Evolutionary conservation across 2,797 vertebrate species (phyloP).

Genomic region (Heterohyrax brucei): DNA sequence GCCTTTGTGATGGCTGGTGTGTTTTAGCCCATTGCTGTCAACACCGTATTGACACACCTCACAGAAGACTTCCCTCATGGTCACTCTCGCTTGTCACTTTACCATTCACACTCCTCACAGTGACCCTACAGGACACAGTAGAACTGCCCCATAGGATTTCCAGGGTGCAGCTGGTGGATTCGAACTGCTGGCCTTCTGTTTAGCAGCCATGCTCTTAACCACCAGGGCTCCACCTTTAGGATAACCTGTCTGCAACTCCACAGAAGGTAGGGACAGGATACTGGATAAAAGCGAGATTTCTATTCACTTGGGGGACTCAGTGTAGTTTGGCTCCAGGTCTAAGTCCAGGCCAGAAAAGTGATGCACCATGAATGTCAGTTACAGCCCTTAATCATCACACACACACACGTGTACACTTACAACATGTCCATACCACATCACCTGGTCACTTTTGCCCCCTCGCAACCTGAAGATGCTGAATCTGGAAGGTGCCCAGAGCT

Average conservation of each 20-base stretch:
- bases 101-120: too few species aligned
- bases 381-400: not conserved
- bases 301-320: not conserved
- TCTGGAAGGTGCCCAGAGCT: not conserved
- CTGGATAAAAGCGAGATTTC: not conserved
- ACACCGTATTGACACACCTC: too few species aligned
- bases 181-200: too few species aligned
- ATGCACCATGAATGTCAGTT: not conserved
- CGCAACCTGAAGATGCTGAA: not conserved
- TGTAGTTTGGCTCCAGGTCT: not conserved
- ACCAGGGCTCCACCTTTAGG: not conserved
- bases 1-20: too few species aligned
- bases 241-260: not conserved
- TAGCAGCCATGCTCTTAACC: too few species aligned
- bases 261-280: not conserved
- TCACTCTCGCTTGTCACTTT: too few species aligned
- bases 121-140: too few species aligned
- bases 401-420: not conserved
- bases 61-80: too few species aligned
- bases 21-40: too few species aligned
- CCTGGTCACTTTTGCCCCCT: not conserved
- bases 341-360: not conserved
- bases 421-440: fast-evolving
- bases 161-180: too few species aligned
- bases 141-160: too few species aligned